A percentile compares a stretch with the other conserved stretches of the same genome.
Conservation (phyloP, 1,140 invertebrate species). For the Pogonomyrmex barbatus region DNA sequence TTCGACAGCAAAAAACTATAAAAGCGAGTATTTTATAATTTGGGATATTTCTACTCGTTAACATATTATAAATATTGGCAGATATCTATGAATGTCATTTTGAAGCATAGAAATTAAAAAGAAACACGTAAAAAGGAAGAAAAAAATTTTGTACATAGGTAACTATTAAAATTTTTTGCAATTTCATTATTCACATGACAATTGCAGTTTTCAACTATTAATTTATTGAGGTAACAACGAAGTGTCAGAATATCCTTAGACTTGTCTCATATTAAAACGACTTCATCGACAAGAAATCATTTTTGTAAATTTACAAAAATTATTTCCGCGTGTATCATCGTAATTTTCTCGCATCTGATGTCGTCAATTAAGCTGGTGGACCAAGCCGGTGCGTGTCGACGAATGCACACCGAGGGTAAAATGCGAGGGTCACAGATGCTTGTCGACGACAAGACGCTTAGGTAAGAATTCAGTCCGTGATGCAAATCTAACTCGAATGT, state of each 20-base stretch:
- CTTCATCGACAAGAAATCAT: neutral
- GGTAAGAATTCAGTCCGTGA: neutral
- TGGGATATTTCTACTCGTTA: neutral
- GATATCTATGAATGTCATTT: neutral
- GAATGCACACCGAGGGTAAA: slow-evolving; percentile 2
- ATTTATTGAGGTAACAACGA: neutral
- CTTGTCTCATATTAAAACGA: neutral
- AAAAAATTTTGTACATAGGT: no score
- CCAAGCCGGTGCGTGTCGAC: slow-evolving; percentile 5
- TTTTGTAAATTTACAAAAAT: neutral
- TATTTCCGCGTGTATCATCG: neutral
- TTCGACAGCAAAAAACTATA: neutral
- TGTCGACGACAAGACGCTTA: slow-evolving; percentile 47
- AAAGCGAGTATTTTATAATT: neutral
- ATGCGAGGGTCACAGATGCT: slow-evolving; percentile 19
- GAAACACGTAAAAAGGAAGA: neutral
- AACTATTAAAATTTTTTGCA: neutral
- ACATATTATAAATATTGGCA: neutral
- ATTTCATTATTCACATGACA: neutral
- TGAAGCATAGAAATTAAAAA: neutral
- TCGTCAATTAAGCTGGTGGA: slow-evolving; percentile 1
- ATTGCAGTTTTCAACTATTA: neutral
- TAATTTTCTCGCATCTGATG: neutral
- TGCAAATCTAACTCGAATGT: slow-evolving; percentile 52
- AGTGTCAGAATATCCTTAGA: neutral